Percentiles rank a stretch among this genome's conserved stretches.
Conservation (phyloP, 2,888 invertebrate species). For the Perithous albicinctus region DNA sequence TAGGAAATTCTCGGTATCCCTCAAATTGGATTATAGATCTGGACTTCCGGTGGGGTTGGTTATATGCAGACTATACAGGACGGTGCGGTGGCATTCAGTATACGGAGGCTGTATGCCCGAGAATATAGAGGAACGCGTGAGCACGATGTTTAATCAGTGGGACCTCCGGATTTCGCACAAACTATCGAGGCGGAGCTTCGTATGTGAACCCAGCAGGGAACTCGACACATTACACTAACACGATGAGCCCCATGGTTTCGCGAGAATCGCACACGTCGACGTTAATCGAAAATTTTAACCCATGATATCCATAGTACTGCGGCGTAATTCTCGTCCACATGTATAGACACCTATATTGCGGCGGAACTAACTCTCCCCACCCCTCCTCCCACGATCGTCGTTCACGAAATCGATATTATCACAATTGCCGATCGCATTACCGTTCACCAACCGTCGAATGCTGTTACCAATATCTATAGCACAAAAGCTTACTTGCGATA, state of each 20-base stretch:
- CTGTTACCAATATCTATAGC: slow-evolving; percentile 36
- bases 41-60: slow-evolving; percentile 14
- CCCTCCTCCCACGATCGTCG: slow-evolving; percentile 23
- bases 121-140: slow-evolving; percentile 8
- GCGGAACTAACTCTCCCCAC: slow-evolving; percentile 4
- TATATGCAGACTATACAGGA: background rate
- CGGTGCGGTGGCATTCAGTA: background rate
- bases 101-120: background rate
- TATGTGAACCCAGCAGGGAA: background rate
- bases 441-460: slow-evolving; percentile 14
- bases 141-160: slow-evolving; percentile 51
- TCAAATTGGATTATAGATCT: slow-evolving; percentile 45
- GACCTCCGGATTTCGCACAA: slow-evolving; percentile 37
- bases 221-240: slow-evolving; percentile 35
- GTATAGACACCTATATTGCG: slow-evolving; percentile 27
- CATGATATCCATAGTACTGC: slow-evolving; percentile 18
- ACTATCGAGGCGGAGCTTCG: slow-evolving; percentile 30
- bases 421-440: slow-evolving; percentile 43
- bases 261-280: slow-evolving; percentile 22
- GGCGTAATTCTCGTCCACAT: background rate
- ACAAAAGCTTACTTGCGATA: slow-evolving; percentile 17
- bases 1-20: slow-evolving; percentile 1
- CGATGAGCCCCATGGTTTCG: slow-evolving; percentile 28
- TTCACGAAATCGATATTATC: slow-evolving; percentile 56
- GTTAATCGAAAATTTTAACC: slow-evolving; percentile 60